Percentiles rank a stretch among this genome's conserved stretches.
Evolutionary conservation across 2,113 vertebrate species (phyloP).

Genomic region (Acanthisitta chloris): DNA sequence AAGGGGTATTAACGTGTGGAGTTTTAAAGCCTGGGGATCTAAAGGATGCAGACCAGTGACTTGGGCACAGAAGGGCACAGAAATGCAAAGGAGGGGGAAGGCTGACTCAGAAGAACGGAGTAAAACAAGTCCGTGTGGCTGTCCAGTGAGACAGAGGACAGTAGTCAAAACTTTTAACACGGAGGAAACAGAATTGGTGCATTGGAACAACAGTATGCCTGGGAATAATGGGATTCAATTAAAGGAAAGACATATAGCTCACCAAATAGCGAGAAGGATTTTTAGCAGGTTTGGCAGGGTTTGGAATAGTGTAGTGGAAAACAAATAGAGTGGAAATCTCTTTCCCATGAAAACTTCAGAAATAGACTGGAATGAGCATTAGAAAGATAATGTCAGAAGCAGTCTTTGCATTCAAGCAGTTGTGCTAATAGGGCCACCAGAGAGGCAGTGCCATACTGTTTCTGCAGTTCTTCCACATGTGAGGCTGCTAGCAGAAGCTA

Average conservation of each 20-base stretch:
- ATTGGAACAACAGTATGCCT: neutral
- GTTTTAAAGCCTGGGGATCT: neutral
- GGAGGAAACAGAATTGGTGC: neutral
- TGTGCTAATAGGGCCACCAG: neutral
- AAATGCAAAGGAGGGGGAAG: neutral
- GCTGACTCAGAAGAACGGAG: neutral
- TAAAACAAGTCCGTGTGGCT: neutral
- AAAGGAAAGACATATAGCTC: neutral
- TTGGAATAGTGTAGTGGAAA: neutral
- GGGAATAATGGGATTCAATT: neutral
- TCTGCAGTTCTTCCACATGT: neutral
- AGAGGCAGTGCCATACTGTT: neutral
- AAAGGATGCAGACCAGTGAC: neutral
- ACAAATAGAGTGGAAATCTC: neutral
- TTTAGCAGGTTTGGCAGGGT: neutral
- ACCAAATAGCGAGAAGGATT: neutral
- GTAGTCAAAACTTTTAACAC: neutral
- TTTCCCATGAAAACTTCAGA: neutral
- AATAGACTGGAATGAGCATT: neutral
- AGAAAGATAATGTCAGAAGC: neutral
- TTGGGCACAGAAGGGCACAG: neutral
- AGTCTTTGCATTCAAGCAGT: neutral
- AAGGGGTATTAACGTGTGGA: neutral
- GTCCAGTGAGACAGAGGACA: neutral
- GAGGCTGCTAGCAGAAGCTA: neutral